These are phyloP conservation scores for Alcis repandata DNA, from an alignment of 2,888 invertebrate species.

Conservation along the genomic window DNA sequence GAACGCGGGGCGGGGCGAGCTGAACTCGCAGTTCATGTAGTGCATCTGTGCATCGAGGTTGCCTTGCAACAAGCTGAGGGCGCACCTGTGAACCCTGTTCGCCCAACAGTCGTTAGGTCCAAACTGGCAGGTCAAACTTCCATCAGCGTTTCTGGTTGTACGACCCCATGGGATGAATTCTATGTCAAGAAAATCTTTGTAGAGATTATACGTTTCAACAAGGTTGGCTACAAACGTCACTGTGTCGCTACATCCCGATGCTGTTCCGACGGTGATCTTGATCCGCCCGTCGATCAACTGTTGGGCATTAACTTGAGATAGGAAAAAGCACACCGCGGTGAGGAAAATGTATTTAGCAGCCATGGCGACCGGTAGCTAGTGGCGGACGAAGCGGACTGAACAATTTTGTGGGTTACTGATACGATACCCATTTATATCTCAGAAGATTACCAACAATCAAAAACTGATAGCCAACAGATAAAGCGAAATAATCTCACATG, in stretches of 20 bases:
- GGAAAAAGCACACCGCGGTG: constrained; percentile 41
- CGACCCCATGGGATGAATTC: constrained; percentile 81
- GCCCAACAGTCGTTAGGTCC: constrained; percentile 73
- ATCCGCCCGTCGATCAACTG: constrained; percentile 66
- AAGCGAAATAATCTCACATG: constrained; percentile 19
- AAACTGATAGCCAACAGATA: constrained; percentile 34
- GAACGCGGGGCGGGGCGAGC: constrained; percentile 59
- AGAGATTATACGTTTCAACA: constrained; percentile 62
- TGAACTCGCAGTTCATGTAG: constrained; percentile 77
- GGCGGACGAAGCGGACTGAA: constrained; percentile 44
- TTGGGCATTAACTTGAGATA: constrained; percentile 43
- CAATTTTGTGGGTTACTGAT: constrained; percentile 19
- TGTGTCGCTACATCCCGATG: constrained; percentile 73
- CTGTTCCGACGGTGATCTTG: constrained; percentile 68
- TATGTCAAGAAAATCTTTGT: constrained; percentile 67
- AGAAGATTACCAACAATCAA: constrained; percentile 16
- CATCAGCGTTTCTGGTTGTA: constrained; percentile 57
- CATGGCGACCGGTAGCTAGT: constrained; percentile 51
- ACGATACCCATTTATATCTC: constrained; percentile 35
- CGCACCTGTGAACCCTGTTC: constrained; percentile 77
- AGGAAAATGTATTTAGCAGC: constrained; percentile 43
- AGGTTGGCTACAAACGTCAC: constrained; percentile 66
- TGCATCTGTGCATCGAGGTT: constrained; percentile 68
- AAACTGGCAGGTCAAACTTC: constrained; percentile 67
- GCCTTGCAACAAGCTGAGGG: constrained; percentile 60